Base-by-base conservation (phyloP, 1,140 invertebrate species). In the Psilanteris sp. region DNA sequence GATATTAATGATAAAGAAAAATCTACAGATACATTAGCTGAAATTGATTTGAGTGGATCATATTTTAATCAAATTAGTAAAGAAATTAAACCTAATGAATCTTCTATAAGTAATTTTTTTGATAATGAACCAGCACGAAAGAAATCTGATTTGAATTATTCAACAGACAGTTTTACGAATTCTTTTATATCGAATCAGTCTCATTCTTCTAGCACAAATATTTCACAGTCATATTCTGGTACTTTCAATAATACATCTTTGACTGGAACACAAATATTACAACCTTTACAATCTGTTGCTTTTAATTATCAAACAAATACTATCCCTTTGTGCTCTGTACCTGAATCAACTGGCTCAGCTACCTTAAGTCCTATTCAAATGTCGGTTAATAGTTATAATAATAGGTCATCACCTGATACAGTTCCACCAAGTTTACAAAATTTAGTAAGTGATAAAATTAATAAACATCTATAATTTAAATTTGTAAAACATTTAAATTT, bases 331-430 rank as follows among this genome's bases (percentile, higher is more conserved):
- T 66, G 57, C 54, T 57, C 62, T n/a, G 73, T 85, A 43, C 85
- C 83, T 4, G 84, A 89, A 73, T 77, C 83, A 1, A 84, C 84
- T 1, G 85, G 85, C 36, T 74, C 81, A 41, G 87, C 87, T 14
- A 88, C 84, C 4, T 71, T 88, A 2, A 86, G 48, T 67, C 84
- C 85, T 1, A 80, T 81, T 2, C 86, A 88, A 62, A 85, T 84
- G 70, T 87, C 86, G 3, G 52, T 81, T 22, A 87, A 81, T 54
- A 78, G 79, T 9, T 48, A 71, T 10, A 77, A 43, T 20, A 81
- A 36, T 22, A 81, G 82, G 0, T 22, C 54, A 0, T 62, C 39
- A 0, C 57, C 48, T 7, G 83, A 85, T 10, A 81, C 78, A 1
- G 52, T 87, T 8, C 83, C 85, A 32, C 75, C 66, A 2, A 88